Evolutionary conservation across 2,113 vertebrate species (phyloP), one percentile per base, ranked within the genome.

Genomic region (Hipposideros armiger): DNA sequence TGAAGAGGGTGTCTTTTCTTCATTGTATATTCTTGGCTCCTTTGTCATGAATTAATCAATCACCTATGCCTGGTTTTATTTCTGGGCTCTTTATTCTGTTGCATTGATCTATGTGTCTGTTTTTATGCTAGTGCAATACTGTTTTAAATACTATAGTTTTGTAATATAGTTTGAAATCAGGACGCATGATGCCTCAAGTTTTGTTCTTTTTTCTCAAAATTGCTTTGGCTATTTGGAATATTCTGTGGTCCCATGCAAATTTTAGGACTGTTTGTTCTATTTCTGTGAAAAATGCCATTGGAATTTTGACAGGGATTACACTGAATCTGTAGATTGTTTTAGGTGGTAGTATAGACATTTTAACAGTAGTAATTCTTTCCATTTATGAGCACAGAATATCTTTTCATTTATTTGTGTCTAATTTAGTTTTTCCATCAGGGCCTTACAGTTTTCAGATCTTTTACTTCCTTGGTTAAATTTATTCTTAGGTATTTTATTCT

Each of bases 401-500:
- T 78, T 80, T 70, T 45, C 30, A 50, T 56, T 84, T 76, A 92
- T 93, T 93, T 70, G 17, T 93, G 62, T 86, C 62, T 78, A 87
- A 66, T 93, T 87, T 13, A 30, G 28, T 90, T 90, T 36, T 78
- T 69, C 70, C 54, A 60, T 80, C 16, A 60, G 7, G 87, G 42
- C 78, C 64, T 69, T 86, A 69, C 2, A 50, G 62, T 69, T 69
- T 87, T 69, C 40, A 69, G 22, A 78, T 58, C 40, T 36, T 86
- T 69, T 20, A 78, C 32, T 28, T 87, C 17, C 2, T 47, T 78
- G 30, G 42, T 58, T 78, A 78, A 58, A 93, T 78, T 30, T 78
- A 69, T 86, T 69, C 60, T 17, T 87, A 70, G 54, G 9, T 80
- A 30, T 70, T 86, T 93, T 80, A 45, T 87, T 93, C 26, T 64